Conservation (phyloP, 2,797 vertebrate species). For the Scomberomorus guttatus region DNA sequence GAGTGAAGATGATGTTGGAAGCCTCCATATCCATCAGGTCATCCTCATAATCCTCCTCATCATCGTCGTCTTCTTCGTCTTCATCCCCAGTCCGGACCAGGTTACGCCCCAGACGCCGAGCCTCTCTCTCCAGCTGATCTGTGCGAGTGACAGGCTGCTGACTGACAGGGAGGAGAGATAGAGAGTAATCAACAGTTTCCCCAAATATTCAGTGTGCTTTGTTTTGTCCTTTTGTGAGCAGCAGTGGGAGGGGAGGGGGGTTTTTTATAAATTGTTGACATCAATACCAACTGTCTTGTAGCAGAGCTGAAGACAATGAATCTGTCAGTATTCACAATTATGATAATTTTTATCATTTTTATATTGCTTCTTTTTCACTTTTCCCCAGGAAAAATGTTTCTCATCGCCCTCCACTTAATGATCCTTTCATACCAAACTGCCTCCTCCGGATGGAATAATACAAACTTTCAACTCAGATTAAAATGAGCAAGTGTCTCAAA, state of each 20-base stretch:
- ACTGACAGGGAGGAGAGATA: not conserved
- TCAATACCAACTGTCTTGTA: too few species aligned
- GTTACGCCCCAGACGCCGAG: slow-evolving; percentile 85
- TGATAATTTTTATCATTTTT: too few species aligned
- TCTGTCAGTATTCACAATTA: too few species aligned
- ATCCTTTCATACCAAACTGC: too few species aligned
- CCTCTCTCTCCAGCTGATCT: slow-evolving; percentile 83
- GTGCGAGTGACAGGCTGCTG: slow-evolving; percentile 20
- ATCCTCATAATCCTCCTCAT: slow-evolving; percentile 86
- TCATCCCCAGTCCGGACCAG: slow-evolving; percentile 85
- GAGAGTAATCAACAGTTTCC: not conserved
- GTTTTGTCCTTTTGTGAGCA: not conserved
- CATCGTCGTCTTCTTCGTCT: slow-evolving; percentile 85
- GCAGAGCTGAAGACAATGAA: too few species aligned
- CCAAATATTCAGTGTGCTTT: not conserved
- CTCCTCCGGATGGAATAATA: too few species aligned
- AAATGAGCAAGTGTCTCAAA: too few species aligned
- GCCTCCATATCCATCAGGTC: slow-evolving; percentile 88
- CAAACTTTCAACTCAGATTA: too few species aligned
- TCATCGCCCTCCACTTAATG: too few species aligned
- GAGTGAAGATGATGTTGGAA: slow-evolving; percentile 87
- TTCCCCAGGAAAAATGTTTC: too few species aligned
- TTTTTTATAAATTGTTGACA: not conserved
- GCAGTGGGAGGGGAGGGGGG: too few species aligned
- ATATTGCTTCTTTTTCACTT: too few species aligned